Evolutionary conservation across 2,888 invertebrate species (phyloP).

Genomic region (Pardosa pseudoannulata): DNA sequence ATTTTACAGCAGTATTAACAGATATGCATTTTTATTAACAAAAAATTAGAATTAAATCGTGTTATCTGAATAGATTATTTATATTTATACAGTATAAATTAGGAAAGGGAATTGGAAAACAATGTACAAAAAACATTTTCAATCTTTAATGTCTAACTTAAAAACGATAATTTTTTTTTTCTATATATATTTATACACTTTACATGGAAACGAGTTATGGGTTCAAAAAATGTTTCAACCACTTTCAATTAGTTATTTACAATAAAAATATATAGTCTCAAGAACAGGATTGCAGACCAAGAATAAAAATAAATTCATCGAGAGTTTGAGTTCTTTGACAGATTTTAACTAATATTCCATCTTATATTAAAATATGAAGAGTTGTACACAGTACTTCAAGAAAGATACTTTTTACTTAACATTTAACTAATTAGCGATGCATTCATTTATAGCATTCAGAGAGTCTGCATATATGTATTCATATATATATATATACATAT

Average conservation of each 20-base stretch:
- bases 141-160: conserved; percentile 43
- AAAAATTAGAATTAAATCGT: conserved; percentile 51
- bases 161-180: conserved; percentile 67
- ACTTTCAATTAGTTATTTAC: conserved; percentile 62
- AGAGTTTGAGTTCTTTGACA: not conserved
- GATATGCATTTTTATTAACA: conserved; percentile 67
- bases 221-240: conserved; percentile 56
- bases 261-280: conserved; percentile 67
- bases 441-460: too few relatives aligned
- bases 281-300: conserved; percentile 19
- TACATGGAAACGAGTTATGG: conserved; percentile 63
- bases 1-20: conserved; percentile 71
- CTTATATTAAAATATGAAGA: not conserved
- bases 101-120: conserved; percentile 37
- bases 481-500: too few relatives aligned
- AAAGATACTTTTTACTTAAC: too few relatives aligned
- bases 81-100: conserved; percentile 51
- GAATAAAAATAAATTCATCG: conserved; percentile 20
- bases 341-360: not conserved
- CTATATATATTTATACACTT: conserved; percentile 68
- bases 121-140: conserved; percentile 62
- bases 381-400: too few relatives aligned
- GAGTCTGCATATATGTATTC: too few relatives aligned
- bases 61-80: conserved; percentile 48
- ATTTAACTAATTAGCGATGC: too few relatives aligned